A percentile compares a stretch with the other conserved stretches of the same genome.
Conservation (phyloP, 2,113 vertebrate genomes). For the Brachirus orientalis region DNA sequence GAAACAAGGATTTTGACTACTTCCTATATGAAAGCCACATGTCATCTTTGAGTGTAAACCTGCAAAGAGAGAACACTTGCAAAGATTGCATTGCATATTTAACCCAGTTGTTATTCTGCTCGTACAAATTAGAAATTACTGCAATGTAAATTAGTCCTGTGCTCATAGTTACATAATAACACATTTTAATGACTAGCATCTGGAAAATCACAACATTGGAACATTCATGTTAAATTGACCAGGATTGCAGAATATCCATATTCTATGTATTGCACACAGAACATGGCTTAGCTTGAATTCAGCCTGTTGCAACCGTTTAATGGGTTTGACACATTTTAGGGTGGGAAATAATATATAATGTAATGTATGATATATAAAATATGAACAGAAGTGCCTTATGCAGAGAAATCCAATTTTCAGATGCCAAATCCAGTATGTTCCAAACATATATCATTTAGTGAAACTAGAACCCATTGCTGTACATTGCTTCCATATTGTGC, state of each 20-base stretch:
- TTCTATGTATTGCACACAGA: not conserved
- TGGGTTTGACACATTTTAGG: not conserved
- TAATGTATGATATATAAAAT: too few relatives aligned
- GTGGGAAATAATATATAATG: not conserved
- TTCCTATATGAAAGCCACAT: conserved; percentile 73
- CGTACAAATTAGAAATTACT: conserved; percentile 36
- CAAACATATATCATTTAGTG: not conserved
- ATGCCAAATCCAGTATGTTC: not conserved
- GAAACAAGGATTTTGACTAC: conserved; percentile 66
- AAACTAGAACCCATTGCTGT: not conserved
- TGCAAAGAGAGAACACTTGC: conserved; percentile 43
- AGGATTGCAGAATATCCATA: conserved; percentile 5
- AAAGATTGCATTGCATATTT: conserved; percentile 43
- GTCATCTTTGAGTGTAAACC: conserved; percentile 57
- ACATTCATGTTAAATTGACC: conserved; percentile 14
- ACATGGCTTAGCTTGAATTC: not conserved
- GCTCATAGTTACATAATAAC: conserved; percentile 25
- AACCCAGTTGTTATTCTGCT: conserved; percentile 42
- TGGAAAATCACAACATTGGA: conserved; percentile 39
- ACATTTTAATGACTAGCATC: conserved; percentile 43
- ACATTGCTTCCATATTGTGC: conserved; percentile 1
- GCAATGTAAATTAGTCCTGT: conserved; percentile 35
- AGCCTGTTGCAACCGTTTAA: too few relatives aligned
- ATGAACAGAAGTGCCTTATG: conserved; percentile 1
- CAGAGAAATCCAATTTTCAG: not conserved